A percentile compares a stretch with the other conserved stretches of the same genome.
Evolutionary conservation across 37 sponge, comb jelly and placozoan genomes (phyloP).

Genomic region (Halisarca cf. caerulea): DNA sequence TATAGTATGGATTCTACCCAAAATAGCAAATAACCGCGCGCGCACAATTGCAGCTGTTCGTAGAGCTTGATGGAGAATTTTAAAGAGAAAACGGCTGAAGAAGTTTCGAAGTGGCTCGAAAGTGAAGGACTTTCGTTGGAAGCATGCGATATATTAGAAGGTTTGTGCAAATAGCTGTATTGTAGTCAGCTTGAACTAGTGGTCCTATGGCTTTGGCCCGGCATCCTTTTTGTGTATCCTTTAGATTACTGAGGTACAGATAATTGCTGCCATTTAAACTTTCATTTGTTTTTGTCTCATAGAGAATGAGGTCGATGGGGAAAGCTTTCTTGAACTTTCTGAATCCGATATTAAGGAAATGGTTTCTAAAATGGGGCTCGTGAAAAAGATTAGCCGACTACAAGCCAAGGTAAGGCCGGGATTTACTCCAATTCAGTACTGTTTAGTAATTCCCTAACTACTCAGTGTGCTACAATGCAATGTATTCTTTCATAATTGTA

Average conservation of each 20-base stretch:
- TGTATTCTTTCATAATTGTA: too few relatives aligned
- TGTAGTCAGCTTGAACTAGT: too few relatives aligned
- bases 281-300: background rate
- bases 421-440: too few relatives aligned
- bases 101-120: conserved; percentile 11
- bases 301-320: conserved; percentile 21
- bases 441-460: too few relatives aligned
- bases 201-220: too few relatives aligned
- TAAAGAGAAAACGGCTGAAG: background rate
- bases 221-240: too few relatives aligned
- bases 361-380: conserved; percentile 1
- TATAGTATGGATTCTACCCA: too few relatives aligned
- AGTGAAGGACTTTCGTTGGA: conserved; percentile 22
- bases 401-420: background rate
- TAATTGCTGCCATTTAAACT: too few relatives aligned
- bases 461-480: too few relatives aligned
- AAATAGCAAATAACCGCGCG: too few relatives aligned
- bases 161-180: background rate
- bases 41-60: too few relatives aligned
- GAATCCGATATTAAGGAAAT: background rate
- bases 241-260: too few relatives aligned
- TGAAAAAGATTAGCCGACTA: background rate
- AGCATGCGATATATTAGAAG: conserved; percentile 34
- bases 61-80: background rate
- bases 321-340: conserved; percentile 4